Conservation (phyloP, 2,113 vertebrate species). For the Rhinoderma darwinii region DNA sequence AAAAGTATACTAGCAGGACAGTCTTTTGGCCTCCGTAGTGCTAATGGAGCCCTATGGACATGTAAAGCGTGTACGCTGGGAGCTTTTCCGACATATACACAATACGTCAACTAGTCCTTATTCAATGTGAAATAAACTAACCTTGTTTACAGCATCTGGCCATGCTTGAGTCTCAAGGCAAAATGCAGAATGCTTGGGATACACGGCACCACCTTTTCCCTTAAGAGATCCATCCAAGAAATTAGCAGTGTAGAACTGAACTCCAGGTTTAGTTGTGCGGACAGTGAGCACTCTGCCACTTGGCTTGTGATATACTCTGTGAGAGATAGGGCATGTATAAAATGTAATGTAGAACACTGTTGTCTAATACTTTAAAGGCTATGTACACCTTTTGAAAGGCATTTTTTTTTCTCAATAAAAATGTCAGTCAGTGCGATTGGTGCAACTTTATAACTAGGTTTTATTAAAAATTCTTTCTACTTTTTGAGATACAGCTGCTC, state of each 20-base stretch:
- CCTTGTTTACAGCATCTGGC: conserved; percentile 93
- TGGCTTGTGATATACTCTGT: conserved; percentile 79
- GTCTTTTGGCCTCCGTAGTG: too few species aligned
- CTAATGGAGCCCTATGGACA: too few species aligned
- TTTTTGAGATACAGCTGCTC: too few species aligned
- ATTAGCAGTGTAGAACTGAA: conserved; percentile 97
- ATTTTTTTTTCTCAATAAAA: too few species aligned
- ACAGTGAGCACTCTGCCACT: conserved; percentile 85
- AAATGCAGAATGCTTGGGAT: conserved; percentile 87
- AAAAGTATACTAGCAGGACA: too few species aligned
- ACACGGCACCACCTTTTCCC: conserved; percentile 79
- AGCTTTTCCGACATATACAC: too few species aligned
- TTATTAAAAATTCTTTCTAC: too few species aligned
- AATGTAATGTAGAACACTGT: background rate
- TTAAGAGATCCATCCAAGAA: conserved; percentile 84
- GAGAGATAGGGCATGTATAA: background rate
- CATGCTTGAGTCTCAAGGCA: conserved; percentile 95
- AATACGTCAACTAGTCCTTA: too few species aligned
- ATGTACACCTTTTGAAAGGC: too few species aligned
- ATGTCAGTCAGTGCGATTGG: too few species aligned
- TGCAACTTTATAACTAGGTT: too few species aligned
- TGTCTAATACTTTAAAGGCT: background rate
- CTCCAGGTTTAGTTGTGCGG: conserved; percentile 87
- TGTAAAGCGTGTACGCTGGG: too few species aligned
- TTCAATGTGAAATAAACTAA: conserved; percentile 59